Evolutionary conservation across 2,888 invertebrate genomes (phyloP), one percentile per base, ranked within the genome.

Genomic region (Drosophila lacicola): DNA sequence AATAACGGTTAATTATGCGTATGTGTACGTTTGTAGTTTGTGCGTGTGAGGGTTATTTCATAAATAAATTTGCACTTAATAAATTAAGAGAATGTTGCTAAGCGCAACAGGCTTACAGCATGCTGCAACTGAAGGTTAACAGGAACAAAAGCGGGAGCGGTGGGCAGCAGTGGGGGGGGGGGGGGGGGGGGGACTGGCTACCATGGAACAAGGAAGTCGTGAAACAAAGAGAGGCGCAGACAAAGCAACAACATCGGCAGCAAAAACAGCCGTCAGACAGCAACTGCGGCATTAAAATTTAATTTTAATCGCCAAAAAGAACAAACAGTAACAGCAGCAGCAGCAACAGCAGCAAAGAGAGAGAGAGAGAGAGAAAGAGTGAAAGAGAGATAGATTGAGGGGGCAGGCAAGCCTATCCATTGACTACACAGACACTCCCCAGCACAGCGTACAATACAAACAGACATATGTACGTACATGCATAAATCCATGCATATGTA

Each of bases 11-110:
- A 87, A 83, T 83, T 83, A 89, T 66, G 66, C 54, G 50, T 54
- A 63, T 54, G 29, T n/a, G 29, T 46, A 29, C 45, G 44, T 58
- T 37, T 19, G 25, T 63, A 25, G 10, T 44, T 45, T 62, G 61
- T 62, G 53, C 41, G 46, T 55, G 64, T 55, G 63, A 51, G 57
- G 55, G 68, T 45, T 51, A 70, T 80, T 82, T 86, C 82, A 82
- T 83, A 83, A 83, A 89, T 83, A 83, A 87, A 81, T 89, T 87
- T 70, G 65, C 83, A 87, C 72, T 83, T 87, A 84, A 78, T 78
- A 81, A 73, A 87, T 83, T 69, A 63, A 64, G 67, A 88, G 87
- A 83, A 80, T 83, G 78, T 87, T 83, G 75, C 81, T 75, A 72
- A 87, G 78, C 87, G 83, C 83, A 87, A 87, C 88, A 84, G 89